Conservation (phyloP, 2,113 vertebrate species). For the Cyprinodon variegatus region DNA sequence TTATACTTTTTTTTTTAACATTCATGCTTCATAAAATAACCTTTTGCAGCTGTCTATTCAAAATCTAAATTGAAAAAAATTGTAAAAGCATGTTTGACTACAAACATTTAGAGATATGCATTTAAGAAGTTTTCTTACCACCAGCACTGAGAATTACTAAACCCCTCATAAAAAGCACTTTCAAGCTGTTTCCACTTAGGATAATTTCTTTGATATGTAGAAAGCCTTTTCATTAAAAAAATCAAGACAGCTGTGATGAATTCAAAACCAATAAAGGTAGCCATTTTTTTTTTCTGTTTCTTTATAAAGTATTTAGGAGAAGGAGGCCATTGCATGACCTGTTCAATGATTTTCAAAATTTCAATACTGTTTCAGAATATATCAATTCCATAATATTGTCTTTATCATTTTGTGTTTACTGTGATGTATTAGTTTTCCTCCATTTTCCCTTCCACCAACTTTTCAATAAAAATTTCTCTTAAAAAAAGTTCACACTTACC, state of each 20-base stretch:
- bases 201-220: background rate
- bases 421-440: background rate
- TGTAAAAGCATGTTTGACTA: background rate
- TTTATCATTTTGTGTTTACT: background rate
- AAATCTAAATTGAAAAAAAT: background rate
- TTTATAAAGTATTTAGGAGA: background rate
- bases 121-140: background rate
- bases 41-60: background rate
- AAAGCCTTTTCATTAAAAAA: background rate
- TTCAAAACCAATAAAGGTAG: background rate
- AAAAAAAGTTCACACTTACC: constrained; percentile 79
- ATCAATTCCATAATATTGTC: background rate
- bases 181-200: background rate
- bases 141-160: background rate
- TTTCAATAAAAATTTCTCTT: background rate
- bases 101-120: too few species aligned
- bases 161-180: background rate
- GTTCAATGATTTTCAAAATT: background rate
- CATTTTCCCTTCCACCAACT: background rate
- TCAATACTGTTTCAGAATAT: background rate
- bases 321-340: background rate
- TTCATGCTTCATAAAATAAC: background rate
- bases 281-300: background rate
- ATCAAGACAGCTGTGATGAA: background rate
- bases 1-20: background rate